Percentiles rank a stretch among this genome's conserved stretches.
Conservation (phyloP, 2,797 vertebrate genomes). For the Syngnathus acus region DNA sequence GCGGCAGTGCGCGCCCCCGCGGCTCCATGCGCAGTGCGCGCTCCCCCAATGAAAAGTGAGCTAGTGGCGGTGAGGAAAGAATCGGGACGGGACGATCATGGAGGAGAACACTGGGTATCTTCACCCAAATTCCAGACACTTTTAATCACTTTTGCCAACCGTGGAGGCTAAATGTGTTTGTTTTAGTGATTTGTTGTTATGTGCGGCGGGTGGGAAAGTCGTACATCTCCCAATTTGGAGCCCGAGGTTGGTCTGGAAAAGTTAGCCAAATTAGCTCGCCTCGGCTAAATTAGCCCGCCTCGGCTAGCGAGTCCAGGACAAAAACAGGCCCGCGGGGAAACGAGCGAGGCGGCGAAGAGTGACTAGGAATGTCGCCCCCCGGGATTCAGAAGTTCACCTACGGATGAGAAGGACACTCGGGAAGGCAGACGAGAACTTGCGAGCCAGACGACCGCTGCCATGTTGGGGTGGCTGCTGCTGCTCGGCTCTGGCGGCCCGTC, state of each 20-base stretch:
- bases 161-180: not conserved
- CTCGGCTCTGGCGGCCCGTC: constrained; percentile 52
- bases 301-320: constrained; percentile 32
- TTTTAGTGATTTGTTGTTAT: not conserved
- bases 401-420: constrained; percentile 59
- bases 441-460: constrained; percentile 50
- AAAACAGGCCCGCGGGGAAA: constrained; percentile 27
- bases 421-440: constrained; percentile 36
- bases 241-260: constrained; percentile 16
- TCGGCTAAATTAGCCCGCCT: constrained; percentile 46
- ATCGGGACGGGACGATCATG: constrained; percentile 48
- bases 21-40: constrained; percentile 19
- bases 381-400: constrained; percentile 61
- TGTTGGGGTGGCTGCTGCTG: constrained; percentile 46
- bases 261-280: constrained; percentile 31
- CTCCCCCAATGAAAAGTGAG: constrained; percentile 56
- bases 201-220: not conserved
- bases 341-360: constrained; percentile 19
- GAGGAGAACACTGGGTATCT: constrained; percentile 45
- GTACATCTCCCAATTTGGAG: not conserved
- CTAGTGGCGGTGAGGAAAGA: constrained; percentile 45
- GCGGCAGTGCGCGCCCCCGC: constrained; percentile 16
- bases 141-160: not conserved
- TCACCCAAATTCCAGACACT: not conserved
- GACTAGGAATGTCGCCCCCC: constrained; percentile 64